Conservation (phyloP, 2,797 vertebrate species). For the Anguilla anguilla region DNA sequence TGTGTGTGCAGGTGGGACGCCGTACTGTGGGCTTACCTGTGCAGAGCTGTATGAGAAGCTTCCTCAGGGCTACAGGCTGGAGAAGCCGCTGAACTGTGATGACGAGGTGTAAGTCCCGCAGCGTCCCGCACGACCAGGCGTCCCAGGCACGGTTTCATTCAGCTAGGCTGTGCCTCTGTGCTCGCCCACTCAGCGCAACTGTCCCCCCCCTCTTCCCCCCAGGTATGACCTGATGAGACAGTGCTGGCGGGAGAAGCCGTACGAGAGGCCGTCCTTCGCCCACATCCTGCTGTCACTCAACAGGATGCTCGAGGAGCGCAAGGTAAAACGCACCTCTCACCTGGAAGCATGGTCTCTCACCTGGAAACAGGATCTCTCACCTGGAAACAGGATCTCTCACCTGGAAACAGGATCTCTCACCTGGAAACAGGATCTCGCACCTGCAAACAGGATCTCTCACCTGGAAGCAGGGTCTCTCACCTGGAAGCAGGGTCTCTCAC, state of each 20-base stretch:
- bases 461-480: too few species aligned
- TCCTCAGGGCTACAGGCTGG: slow-evolving; percentile 83
- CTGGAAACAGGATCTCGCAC: too few species aligned
- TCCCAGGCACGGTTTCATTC: background rate
- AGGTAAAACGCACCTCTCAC: slow-evolving; percentile 65
- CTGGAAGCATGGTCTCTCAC: too few species aligned
- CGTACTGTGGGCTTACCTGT: slow-evolving; percentile 86
- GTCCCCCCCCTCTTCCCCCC: slow-evolving; percentile 34
- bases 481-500: too few species aligned
- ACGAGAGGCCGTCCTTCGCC: slow-evolving; percentile 84
- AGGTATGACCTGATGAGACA: slow-evolving; percentile 86
- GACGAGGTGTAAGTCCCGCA: slow-evolving; percentile 80
- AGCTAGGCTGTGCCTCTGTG: background rate
- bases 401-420: too few species aligned
- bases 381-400: too few species aligned
- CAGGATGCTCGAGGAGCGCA: slow-evolving; percentile 85
- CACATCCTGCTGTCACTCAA: slow-evolving; percentile 83
- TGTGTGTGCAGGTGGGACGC: slow-evolving; percentile 76
- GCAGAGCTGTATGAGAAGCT: slow-evolving; percentile 86
- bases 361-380: too few species aligned
- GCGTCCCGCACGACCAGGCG: too few species aligned
- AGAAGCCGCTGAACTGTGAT: slow-evolving; percentile 86
- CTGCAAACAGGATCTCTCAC: too few species aligned
- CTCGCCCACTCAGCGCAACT: background rate
- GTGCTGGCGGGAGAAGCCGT: slow-evolving; percentile 86